phyloP scores from a whole-genome alignment of 2,888 invertebrate species.

The Spodoptera picta region DNA sequence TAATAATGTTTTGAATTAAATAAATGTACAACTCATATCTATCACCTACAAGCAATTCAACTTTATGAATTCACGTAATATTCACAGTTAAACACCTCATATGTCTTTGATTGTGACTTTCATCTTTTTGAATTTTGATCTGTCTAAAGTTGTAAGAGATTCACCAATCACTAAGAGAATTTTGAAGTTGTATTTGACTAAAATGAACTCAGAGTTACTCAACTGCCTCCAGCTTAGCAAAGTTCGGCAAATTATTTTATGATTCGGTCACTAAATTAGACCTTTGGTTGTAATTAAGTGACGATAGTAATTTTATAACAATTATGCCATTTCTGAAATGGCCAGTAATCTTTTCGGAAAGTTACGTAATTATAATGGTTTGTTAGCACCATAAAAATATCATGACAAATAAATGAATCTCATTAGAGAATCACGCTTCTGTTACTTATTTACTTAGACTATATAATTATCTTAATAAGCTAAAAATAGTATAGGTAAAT shows the following conservation, averaged over 20 bases:
- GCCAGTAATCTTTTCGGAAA: too few relatives aligned
- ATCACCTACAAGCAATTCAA: slow-evolving; percentile 10
- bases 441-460: too few relatives aligned
- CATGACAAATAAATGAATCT: too few relatives aligned
- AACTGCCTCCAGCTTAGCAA: slow-evolving; percentile 12
- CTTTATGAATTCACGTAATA: slow-evolving; percentile 8
- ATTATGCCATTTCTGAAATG: neutral
- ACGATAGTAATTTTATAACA: neutral
- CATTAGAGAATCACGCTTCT: too few relatives aligned
- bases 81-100: slow-evolving; percentile 34
- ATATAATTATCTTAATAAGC: too few relatives aligned
- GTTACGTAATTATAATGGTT: too few relatives aligned
- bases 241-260: slow-evolving; percentile 18
- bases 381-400: too few relatives aligned
- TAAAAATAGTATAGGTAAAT: too few relatives aligned
- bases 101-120: slow-evolving; percentile 23
- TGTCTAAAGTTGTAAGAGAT: slow-evolving; percentile 20
- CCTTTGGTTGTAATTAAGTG: neutral
- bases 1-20: too few relatives aligned
- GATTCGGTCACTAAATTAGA: slow-evolving; percentile 4
- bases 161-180: slow-evolving; percentile 18
- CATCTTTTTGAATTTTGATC: slow-evolving; percentile 13
- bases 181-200: slow-evolving; percentile 23
- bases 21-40: slow-evolving; percentile 1
- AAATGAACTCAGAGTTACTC: slow-evolving; percentile 13